Evolutionary conservation across 1,140 invertebrate genomes (phyloP), one percentile per base, ranked within the genome.

Genomic region (Diprion similis): DNA sequence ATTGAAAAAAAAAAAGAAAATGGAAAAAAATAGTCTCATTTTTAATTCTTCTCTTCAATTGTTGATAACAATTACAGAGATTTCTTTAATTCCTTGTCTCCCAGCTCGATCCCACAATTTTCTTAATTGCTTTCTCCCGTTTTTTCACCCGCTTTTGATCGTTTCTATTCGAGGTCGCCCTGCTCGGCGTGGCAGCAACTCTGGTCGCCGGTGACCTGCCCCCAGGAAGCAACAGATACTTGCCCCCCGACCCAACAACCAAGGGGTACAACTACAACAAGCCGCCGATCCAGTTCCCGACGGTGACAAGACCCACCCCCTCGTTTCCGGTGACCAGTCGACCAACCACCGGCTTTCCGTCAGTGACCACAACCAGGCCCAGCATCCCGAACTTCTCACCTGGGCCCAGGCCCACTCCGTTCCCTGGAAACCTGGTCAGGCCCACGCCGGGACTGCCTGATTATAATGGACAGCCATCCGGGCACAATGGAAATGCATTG

Each of bases 191-290:
- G 51, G 84, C 83, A 78, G 75, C 79, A 71, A 72, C 70, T 72
- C 76, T 75, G 48, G 82, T 80, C 66, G 72, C 81, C 69, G 81
- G 80, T 71, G 86, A 87, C 68, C 73, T 88, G 48, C 86, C 87
- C 45, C 86, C 86, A 11, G 87, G 87, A 13, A 89, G 89, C 8
- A 91, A 92, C 76, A 91, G 90, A 17, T 92, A 92, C 79, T 85
- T 92, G 18, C 92, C 91, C n/a, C 91, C 91, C 51, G 87, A 90
- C 69, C 89, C 90, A 1, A 89, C 90, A 1, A 89, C 86, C 66
- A 90, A 90, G 48, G 91, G 91, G 10, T 92, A 92, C 80, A 87
- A 87, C 47, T 93, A 93, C 81, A 86, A 89, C 7, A 88, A 87
- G 51, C 92, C 92, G 0, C 71, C 79, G 8, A 87, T 91, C 77